phyloP scores from a whole-genome alignment of 2,113 vertebrate genomes.

The Neomonachus schauinslandi region DNA sequence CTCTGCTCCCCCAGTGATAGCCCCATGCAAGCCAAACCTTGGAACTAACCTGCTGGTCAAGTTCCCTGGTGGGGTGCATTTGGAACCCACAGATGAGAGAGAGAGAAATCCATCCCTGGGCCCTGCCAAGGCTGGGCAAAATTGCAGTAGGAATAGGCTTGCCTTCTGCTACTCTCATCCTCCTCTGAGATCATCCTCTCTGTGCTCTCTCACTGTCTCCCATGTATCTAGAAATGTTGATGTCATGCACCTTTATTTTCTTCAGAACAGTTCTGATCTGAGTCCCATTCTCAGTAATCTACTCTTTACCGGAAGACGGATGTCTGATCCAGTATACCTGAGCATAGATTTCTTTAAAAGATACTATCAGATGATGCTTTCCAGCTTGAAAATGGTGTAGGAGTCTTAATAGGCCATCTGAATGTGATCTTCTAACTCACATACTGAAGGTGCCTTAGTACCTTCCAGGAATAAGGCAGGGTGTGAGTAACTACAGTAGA shows the following conservation, averaged over 20 bases:
- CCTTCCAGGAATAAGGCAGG: neutral
- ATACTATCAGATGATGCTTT: neutral
- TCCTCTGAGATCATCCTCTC: neutral
- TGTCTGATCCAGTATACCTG: neutral
- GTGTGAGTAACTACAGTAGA: neutral
- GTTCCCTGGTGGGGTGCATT: neutral
- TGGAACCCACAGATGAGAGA: neutral
- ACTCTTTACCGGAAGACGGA: neutral
- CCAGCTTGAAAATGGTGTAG: neutral
- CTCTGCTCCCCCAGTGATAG: neutral
- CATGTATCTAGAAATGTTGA: neutral
- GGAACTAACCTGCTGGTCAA: neutral
- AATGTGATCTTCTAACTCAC: neutral
- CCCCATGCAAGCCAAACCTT: neutral
- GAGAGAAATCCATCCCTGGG: neutral
- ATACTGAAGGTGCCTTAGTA: neutral
- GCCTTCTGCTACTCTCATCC: neutral
- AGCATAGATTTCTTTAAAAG: constrained; percentile 14
- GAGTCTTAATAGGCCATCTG: neutral
- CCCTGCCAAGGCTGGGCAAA: neutral
- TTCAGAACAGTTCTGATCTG: neutral
- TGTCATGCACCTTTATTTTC: neutral
- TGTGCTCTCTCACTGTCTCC: neutral
- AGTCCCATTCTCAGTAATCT: neutral
- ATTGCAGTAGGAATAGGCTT: neutral